phyloP scores from a whole-genome alignment of 1,140 invertebrate species.

The Halyomorpha halys region DNA sequence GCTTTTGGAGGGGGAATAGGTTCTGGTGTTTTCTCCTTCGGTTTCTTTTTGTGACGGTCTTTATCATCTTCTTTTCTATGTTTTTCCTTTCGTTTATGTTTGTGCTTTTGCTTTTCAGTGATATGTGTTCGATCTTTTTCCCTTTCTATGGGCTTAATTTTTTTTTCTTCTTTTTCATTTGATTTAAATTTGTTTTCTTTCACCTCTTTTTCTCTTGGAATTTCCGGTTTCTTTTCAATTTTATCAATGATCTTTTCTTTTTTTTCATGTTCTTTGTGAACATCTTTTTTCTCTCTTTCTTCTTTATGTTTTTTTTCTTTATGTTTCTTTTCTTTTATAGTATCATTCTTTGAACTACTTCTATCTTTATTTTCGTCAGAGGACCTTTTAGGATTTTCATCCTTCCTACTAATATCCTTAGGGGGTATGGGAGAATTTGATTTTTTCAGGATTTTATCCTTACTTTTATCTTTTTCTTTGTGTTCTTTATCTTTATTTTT shows the following conservation, averaged over 20 bases:
- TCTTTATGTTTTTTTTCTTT: conserved; percentile 25
- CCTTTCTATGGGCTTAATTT: conserved; percentile 28
- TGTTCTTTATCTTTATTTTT: conserved; percentile 36
- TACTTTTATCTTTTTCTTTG: conserved; percentile 31
- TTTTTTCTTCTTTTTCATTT: conserved; percentile 34
- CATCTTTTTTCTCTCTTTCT: conserved; percentile 34
- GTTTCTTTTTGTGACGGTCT: conserved; percentile 35
- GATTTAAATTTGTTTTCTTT: conserved; percentile 36
- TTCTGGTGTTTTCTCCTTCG: conserved; percentile 39
- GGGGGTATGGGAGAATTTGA: conserved; percentile 21
- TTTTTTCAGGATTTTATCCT: conserved; percentile 21
- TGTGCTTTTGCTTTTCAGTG: conserved; percentile 40
- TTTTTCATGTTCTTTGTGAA: conserved; percentile 38
- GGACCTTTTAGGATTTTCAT: conserved; percentile 30
- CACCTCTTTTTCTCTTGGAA: conserved; percentile 33
- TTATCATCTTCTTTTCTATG: conserved; percentile 34
- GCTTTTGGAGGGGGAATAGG: conserved; percentile 35
- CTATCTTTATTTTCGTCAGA: conserved; percentile 30
- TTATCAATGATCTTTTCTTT: conserved; percentile 38
- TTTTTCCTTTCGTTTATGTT: conserved; percentile 43
- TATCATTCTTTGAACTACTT: conserved; percentile 27
- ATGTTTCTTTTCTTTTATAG: conserved; percentile 26
- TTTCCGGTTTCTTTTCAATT: conserved; percentile 24
- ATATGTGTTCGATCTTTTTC: conserved; percentile 37
- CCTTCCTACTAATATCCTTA: conserved; percentile 20